Conservation (phyloP, 2,888 invertebrate genomes). For the Nycteola revayana region DNA sequence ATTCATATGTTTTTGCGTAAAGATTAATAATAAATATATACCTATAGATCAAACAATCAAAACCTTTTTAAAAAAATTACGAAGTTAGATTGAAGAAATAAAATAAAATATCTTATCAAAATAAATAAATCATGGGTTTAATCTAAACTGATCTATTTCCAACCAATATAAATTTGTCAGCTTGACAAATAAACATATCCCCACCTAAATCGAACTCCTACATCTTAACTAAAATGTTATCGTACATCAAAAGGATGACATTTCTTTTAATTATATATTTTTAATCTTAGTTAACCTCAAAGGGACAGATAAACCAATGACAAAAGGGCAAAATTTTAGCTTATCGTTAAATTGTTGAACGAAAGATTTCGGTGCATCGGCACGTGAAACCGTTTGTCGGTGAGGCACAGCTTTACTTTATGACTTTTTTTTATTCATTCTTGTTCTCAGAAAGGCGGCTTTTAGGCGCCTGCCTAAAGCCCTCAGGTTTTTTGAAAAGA, state of each 20-base stretch:
- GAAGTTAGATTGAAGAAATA: too few species aligned
- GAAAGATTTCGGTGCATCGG: conserved; percentile 65
- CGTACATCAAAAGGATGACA: conserved; percentile 29
- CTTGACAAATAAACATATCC: too few species aligned
- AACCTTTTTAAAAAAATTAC: too few species aligned
- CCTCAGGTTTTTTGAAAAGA: conserved; percentile 40
- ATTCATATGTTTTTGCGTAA: too few species aligned
- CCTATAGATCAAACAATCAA: too few species aligned
- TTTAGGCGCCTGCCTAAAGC: conserved; percentile 72
- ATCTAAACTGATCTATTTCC: too few species aligned
- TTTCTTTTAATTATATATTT: conserved; percentile 32
- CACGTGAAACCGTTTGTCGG: conserved; percentile 75
- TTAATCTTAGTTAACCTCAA: conserved; percentile 36
- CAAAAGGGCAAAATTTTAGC: conserved; percentile 43
- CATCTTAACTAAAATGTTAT: conserved; percentile 16
- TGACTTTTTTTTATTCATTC: conserved; percentile 71
- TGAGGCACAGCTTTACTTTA: conserved; percentile 53
- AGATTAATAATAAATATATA: too few species aligned
- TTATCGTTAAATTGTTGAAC: conserved; percentile 62
- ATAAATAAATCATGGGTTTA: too few species aligned
- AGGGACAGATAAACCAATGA: conserved; percentile 40
- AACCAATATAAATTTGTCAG: too few species aligned
- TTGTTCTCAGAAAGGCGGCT: conserved; percentile 72
- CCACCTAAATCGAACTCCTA: too few species aligned
- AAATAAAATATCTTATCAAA: too few species aligned